These are phyloP conservation scores for Pharmacophagus antenor DNA, from an alignment of 2,888 invertebrate species.

Conservation along the genomic window DNA sequence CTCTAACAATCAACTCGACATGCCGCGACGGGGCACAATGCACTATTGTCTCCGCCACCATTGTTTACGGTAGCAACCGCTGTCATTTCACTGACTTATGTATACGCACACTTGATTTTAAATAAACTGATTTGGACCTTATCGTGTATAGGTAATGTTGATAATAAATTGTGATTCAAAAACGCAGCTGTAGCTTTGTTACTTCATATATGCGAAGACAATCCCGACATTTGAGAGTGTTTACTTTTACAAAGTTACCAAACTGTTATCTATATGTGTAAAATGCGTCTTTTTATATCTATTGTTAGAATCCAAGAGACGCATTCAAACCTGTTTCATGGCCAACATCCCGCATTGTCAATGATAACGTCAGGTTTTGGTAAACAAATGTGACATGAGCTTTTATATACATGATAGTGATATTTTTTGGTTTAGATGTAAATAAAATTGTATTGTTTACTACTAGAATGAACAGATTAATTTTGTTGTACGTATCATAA, in stretches of 20 bases:
- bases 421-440: no score
- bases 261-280: conserved; percentile 9
- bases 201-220: conserved; percentile 1
- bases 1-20: conserved; percentile 25
- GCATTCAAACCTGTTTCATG: neutral
- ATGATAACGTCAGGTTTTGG: no score
- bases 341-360: no score
- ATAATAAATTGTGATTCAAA: neutral
- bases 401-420: no score
- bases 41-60: conserved; percentile 53
- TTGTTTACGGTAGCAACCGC: conserved; percentile 42
- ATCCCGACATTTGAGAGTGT: conserved; percentile 23
- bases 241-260: conserved; percentile 22
- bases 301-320: no score
- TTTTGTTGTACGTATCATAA: no score
- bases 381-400: no score
- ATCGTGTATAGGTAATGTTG: neutral
- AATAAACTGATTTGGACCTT: conserved; percentile 10
- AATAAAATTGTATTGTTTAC: no score
- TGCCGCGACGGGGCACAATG: conserved; percentile 52
- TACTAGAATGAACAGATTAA: no score
- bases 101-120: neutral
- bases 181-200: conserved; percentile 24
- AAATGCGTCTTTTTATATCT: neutral
- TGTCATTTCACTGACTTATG: conserved; percentile 14